phyloP scores from a whole-genome alignment of 1,140 invertebrate species.

The Drosophila lini region DNA sequence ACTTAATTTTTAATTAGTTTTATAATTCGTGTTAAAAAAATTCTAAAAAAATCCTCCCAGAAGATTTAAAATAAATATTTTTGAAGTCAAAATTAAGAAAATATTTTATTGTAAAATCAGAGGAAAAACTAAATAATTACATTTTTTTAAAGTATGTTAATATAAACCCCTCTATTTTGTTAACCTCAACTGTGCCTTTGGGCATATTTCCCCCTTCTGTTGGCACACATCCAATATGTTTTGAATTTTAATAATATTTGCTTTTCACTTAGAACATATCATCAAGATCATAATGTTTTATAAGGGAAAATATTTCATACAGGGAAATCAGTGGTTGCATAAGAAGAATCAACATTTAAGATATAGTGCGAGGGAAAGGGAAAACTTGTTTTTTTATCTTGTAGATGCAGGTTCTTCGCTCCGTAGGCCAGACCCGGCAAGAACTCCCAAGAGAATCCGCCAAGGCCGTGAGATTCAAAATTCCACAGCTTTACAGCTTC shows the following conservation, averaged over 20 bases:
- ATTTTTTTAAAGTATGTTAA: neutral
- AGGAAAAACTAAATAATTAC: no score
- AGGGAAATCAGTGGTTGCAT: slow-evolving; percentile 19
- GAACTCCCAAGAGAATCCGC: slow-evolving; percentile 6
- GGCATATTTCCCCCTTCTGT: slow-evolving; percentile 9
- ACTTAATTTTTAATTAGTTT: no score
- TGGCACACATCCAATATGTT: slow-evolving; percentile 64
- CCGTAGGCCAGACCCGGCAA: neutral
- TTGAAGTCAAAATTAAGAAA: no score
- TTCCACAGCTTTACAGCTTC: slow-evolving; percentile 59
- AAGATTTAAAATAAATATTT: no score
- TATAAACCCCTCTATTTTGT: neutral
- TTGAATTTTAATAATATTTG: slow-evolving; percentile 57
- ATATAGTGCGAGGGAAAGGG: slow-evolving; percentile 6
- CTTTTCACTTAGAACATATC: slow-evolving; percentile 43
- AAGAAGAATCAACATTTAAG: slow-evolving; percentile 11
- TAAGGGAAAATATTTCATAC: slow-evolving; percentile 32
- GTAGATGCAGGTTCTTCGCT: neutral
- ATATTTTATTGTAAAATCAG: no score
- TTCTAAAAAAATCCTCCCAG: no score
- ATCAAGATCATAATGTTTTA: slow-evolving; percentile 42
- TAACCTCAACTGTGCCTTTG: neutral
- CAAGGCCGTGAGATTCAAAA: slow-evolving; percentile 65
- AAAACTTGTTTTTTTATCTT: slow-evolving; percentile 33
- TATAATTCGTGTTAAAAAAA: no score